These are phyloP conservation scores for Caenorhabditis sulstoni DNA, from an alignment of 2,888 invertebrate species.

Conservation along the genomic window DNA sequence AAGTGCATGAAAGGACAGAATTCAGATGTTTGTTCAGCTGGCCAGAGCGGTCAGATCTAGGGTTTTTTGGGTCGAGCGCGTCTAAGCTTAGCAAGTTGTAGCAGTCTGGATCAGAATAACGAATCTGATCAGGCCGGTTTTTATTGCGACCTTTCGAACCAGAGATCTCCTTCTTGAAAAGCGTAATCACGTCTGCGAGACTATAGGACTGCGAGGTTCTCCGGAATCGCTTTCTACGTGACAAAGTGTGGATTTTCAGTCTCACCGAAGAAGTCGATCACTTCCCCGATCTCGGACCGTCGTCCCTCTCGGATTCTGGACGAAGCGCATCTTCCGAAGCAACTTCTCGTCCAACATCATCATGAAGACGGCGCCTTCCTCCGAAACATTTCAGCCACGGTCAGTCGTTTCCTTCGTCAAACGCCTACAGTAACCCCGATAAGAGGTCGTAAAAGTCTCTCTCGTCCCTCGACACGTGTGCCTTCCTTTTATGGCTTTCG, in stretches of 20 bases:
- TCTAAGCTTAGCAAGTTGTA: too few relatives aligned
- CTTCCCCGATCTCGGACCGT: slow-evolving; percentile 9
- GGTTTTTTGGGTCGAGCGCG: too few relatives aligned
- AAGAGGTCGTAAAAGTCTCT: slow-evolving; percentile 31
- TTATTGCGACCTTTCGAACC: too few relatives aligned
- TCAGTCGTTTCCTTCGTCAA: slow-evolving; percentile 48
- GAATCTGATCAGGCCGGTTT: too few relatives aligned
- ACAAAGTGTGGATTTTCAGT: slow-evolving; percentile 20
- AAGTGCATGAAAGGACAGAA: too few relatives aligned
- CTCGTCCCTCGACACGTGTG: slow-evolving; percentile 25
- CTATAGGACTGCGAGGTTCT: too few relatives aligned
- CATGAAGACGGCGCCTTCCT: slow-evolving; percentile 62
- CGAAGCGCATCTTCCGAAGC: slow-evolving; percentile 69
- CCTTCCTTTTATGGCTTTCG: slow-evolving; percentile 38
- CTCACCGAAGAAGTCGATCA: slow-evolving; percentile 41
- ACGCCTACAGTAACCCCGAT: slow-evolving; percentile 26
- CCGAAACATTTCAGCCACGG: slow-evolving; percentile 72
- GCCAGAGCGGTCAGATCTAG: too few relatives aligned
- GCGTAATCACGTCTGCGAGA: too few relatives aligned
- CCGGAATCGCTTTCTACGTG: not conserved
- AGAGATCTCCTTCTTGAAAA: too few relatives aligned
- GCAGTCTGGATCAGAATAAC: too few relatives aligned
- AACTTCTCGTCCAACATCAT: slow-evolving; percentile 68
- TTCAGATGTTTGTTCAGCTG: too few relatives aligned
- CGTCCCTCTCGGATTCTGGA: slow-evolving; percentile 58